These are phyloP conservation scores for Epinotia bilunana DNA, from an alignment of 2,888 invertebrate genomes.

Conservation along the genomic window DNA sequence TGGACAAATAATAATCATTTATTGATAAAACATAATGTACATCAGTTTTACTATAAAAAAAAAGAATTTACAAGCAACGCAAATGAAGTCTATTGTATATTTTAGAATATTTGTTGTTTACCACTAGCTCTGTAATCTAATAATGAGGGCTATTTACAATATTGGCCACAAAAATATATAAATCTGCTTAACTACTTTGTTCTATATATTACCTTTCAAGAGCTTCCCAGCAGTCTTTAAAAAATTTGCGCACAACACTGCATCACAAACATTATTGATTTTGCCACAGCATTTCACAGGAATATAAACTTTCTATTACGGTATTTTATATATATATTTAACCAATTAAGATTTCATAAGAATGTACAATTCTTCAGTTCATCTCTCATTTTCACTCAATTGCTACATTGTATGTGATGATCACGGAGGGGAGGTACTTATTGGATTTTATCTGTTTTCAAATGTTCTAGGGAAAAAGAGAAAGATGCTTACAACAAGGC, in stretches of 20 bases:
- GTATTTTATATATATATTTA: background rate
- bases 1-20: no score
- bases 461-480: background rate
- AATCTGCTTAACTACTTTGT: constrained; percentile 52
- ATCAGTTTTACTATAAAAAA: no score
- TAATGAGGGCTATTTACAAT: constrained; percentile 65
- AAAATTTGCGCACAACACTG: constrained; percentile 70
- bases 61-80: no score
- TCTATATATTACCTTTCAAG: constrained; percentile 56
- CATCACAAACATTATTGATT: constrained; percentile 54
- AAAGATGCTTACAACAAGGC: background rate
- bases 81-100: no score
- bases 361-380: background rate
- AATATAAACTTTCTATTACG: constrained; percentile 1
- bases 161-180: constrained; percentile 72
- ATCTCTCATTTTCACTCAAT: background rate
- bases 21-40: no score
- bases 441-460: background rate
- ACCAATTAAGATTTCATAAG: constrained; percentile 1
- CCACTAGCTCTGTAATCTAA: constrained; percentile 44
- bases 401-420: background rate
- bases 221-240: constrained; percentile 78
- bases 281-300: constrained; percentile 43
- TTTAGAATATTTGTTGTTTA: background rate
- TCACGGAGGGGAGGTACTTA: background rate